Evolutionary conservation across 1,140 invertebrate genomes (phyloP).

Genomic region (Saccostrea glomerata): DNA sequence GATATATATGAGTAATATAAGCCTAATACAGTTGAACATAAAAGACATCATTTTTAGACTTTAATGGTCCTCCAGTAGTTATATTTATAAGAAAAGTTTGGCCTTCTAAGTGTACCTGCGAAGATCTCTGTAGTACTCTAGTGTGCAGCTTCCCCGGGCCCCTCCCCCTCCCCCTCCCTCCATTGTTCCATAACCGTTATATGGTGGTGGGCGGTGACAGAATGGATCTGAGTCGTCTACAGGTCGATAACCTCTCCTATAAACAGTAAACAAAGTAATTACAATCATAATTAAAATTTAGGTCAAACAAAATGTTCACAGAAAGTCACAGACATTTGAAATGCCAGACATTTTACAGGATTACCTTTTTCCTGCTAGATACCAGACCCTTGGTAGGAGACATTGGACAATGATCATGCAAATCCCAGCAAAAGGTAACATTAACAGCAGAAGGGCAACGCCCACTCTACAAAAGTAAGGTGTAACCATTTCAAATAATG

Average conservation of each 20-base stretch:
- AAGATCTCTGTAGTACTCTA: conserved; percentile 13
- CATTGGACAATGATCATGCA: conserved; percentile 58
- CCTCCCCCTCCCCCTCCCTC: conserved; percentile 20
- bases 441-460: too few species aligned
- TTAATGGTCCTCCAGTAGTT: too few species aligned
- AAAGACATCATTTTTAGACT: too few species aligned
- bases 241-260: conserved; percentile 57
- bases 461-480: too few species aligned
- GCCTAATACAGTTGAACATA: too few species aligned
- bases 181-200: conserved; percentile 71
- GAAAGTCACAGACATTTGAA: too few species aligned
- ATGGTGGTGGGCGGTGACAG: conserved; percentile 70
- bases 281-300: too few species aligned
- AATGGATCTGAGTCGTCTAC: conserved; percentile 74
- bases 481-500: too few species aligned
- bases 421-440: conserved; percentile 43
- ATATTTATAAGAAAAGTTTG: too few species aligned
- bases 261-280: background rate
- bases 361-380: conserved; percentile 54
- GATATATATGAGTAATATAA: too few species aligned
- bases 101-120: background rate
- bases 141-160: conserved; percentile 6
- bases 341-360: too few species aligned
- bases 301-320: too few species aligned
- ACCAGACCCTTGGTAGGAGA: conserved; percentile 59